A percentile compares a stretch with the other conserved stretches of the same genome.
Evolutionary conservation across 2,888 invertebrate genomes (phyloP).

Genomic region (Macaria notata): DNA sequence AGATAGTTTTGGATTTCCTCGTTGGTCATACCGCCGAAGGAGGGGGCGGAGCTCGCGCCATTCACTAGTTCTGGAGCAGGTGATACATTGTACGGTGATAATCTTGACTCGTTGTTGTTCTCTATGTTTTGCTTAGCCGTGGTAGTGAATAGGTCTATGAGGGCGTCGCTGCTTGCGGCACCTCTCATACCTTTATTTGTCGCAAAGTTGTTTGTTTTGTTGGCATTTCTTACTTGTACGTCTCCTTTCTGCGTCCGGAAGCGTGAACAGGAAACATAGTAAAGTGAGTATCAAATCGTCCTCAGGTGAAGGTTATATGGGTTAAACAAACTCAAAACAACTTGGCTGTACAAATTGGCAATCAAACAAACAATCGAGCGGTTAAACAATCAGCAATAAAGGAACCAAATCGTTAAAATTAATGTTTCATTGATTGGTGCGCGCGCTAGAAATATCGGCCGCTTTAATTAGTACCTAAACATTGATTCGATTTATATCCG

Average conservation of each 20-base stretch:
- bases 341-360: slow-evolving; percentile 17
- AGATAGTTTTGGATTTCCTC: slow-evolving; percentile 71
- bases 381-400: slow-evolving; percentile 6
- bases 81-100: slow-evolving; percentile 49
- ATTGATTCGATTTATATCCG: no score
- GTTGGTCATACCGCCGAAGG: slow-evolving; percentile 62
- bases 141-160: slow-evolving; percentile 53
- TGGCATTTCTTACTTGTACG: slow-evolving; percentile 36
- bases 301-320: background rate
- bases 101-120: slow-evolving; percentile 62
- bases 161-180: slow-evolving; percentile 46
- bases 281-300: slow-evolving; percentile 8
- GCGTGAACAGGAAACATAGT: slow-evolving; percentile 40
- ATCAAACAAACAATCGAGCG: slow-evolving; percentile 18
- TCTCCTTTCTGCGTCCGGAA: slow-evolving; percentile 46
- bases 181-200: slow-evolving; percentile 54
- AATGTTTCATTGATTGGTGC: slow-evolving; percentile 1
- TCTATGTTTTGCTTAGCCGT: slow-evolving; percentile 50
- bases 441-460: no score
- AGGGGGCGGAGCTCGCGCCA: slow-evolving; percentile 47
- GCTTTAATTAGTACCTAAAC: no score
- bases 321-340: slow-evolving; percentile 1
- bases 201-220: slow-evolving; percentile 37
- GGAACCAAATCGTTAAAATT: slow-evolving; percentile 6
- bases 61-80: slow-evolving; percentile 47